Conservation (phyloP, 1,140 invertebrate species). For the Andricus grossulariae region DNA sequence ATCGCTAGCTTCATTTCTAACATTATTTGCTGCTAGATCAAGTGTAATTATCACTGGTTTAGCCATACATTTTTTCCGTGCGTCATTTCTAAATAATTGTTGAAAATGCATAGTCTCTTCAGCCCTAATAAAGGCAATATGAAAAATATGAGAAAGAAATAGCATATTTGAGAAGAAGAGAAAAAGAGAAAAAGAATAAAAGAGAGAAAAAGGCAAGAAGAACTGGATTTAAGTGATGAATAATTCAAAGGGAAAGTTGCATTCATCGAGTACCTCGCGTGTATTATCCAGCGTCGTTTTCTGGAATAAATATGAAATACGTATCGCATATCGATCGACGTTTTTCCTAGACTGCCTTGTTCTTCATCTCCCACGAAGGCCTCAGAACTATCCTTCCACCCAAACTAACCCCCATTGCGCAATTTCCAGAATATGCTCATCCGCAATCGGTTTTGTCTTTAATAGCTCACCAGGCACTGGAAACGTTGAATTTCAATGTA, state of each 20-base stretch:
- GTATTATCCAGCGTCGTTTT: slow-evolving; percentile 21
- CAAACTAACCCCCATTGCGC: neutral
- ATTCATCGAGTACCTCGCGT: slow-evolving; percentile 15
- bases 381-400: neutral
- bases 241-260: slow-evolving; percentile 16
- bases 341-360: slow-evolving; percentile 21
- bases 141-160: slow-evolving; percentile 9
- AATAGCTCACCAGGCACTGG: neutral
- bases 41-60: no score
- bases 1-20: no score
- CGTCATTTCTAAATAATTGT: neutral
- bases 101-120: neutral
- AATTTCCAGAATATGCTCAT: slow-evolving; percentile 13
- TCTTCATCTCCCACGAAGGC: slow-evolving; percentile 4
- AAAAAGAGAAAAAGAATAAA: neutral
- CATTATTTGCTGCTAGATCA: no score
- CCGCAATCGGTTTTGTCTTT: neutral
- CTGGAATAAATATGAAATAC: slow-evolving; percentile 29
- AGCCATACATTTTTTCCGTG: no score
- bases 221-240: slow-evolving; percentile 28
- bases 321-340: slow-evolving; percentile 18
- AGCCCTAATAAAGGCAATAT: neutral
- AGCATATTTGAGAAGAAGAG: neutral
- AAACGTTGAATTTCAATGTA: slow-evolving; percentile 5
- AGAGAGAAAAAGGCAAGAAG: neutral